These are phyloP conservation scores for Hippopotamyrus pictus DNA, from an alignment of 2,797 vertebrate genomes.

Conservation along the genomic window DNA sequence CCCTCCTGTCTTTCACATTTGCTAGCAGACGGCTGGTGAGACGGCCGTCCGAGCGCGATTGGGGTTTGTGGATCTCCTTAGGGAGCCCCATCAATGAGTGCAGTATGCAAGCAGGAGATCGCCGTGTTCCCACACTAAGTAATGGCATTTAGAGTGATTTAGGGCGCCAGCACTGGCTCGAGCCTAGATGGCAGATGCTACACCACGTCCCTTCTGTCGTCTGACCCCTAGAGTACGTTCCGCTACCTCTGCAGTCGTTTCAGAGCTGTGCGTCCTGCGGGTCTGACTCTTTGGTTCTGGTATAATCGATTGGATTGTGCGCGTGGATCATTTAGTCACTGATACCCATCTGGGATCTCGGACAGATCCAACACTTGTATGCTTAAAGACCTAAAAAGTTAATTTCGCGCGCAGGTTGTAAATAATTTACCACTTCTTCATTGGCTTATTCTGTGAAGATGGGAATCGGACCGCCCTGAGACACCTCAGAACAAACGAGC, in stretches of 20 bases:
- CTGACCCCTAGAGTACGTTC: not conserved
- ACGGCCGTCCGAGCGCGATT: not conserved
- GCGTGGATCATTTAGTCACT: not conserved
- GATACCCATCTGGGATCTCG: not conserved
- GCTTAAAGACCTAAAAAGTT: not conserved
- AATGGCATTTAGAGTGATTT: conserved; percentile 32
- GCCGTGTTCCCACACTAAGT: conserved; percentile 40
- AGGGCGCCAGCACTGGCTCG: not conserved
- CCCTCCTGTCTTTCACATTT: conserved; percentile 26
- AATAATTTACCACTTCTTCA: not conserved
- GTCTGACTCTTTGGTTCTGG: not conserved
- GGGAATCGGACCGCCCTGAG: not conserved
- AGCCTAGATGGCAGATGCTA: conserved; percentile 25
- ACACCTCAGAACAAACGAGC: conserved; percentile 16
- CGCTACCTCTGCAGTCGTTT: not conserved
- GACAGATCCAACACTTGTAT: not conserved
- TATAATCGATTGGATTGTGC: not conserved
- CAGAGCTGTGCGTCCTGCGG: not conserved
- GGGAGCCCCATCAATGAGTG: conserved; percentile 34
- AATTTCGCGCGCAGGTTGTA: not conserved
- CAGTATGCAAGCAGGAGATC: conserved; percentile 23
- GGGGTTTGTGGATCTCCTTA: conserved; percentile 29
- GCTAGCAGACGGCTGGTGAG: conserved; percentile 44
- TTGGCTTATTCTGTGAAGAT: not conserved
- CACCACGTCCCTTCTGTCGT: not conserved